Percentiles rank a stretch among this genome's conserved stretches.
Evolutionary conservation across 2,888 invertebrate genomes (phyloP).

Genomic region (Alsophila aescularia): DNA sequence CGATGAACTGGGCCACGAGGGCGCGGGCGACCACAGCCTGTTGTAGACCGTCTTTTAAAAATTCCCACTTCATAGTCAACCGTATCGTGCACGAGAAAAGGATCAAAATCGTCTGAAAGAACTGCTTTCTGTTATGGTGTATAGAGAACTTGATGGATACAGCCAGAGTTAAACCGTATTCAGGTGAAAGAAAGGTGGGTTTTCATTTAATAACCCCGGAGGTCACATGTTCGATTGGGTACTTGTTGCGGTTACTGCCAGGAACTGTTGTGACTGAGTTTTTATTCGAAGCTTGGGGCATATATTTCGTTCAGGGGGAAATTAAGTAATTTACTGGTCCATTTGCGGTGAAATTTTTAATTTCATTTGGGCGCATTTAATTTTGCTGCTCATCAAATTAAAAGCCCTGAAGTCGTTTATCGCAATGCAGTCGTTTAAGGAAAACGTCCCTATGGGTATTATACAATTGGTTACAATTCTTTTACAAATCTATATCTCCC

Average conservation of each 20-base stretch:
- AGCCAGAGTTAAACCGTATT: constrained; percentile 21
- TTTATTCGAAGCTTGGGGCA: constrained; percentile 27
- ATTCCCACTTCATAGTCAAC: constrained; percentile 25
- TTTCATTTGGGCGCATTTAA: constrained; percentile 19
- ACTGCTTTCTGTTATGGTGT: neutral
- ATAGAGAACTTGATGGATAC: constrained; percentile 4
- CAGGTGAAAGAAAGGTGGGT: constrained; percentile 23
- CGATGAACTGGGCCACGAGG: constrained; percentile 59
- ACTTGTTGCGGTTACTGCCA: constrained; percentile 35
- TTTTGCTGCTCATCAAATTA: constrained; percentile 19
- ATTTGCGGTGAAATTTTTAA: constrained; percentile 27
- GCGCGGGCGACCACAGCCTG: constrained; percentile 39
- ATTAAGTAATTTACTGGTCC: constrained; percentile 18
- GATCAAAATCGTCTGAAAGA: neutral
- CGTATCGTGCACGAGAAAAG: constrained; percentile 5
- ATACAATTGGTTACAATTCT: too few relatives aligned
- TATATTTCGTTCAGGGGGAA: constrained; percentile 16
- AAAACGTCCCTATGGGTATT: too few relatives aligned
- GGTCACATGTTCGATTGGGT: constrained; percentile 30
- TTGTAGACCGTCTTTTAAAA: constrained; percentile 22
- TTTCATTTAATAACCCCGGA: constrained; percentile 18
- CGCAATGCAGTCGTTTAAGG: constrained; percentile 9
- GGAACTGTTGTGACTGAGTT: constrained; percentile 29
- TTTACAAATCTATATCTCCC: too few relatives aligned
- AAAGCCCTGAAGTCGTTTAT: constrained; percentile 15